Evolutionary conservation across 1,140 invertebrate species (phyloP).

Genomic region (Danaus melanippus): DNA sequence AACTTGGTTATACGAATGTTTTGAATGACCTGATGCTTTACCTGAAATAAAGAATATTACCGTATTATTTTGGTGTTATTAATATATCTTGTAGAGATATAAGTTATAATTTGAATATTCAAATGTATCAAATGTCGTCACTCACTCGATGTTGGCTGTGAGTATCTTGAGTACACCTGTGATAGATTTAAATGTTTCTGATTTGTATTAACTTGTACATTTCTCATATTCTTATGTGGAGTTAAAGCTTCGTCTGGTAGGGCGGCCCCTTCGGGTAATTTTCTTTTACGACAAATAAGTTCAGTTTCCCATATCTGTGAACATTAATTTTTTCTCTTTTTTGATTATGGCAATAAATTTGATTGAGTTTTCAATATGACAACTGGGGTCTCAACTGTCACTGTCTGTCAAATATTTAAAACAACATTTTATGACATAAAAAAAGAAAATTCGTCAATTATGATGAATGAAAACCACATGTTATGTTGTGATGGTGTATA

Average conservation of each 20-base stretch:
- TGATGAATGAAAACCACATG: too few species aligned
- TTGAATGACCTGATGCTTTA: conserved; percentile 63
- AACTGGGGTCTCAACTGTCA: too few species aligned
- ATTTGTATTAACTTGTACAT: conserved; percentile 52
- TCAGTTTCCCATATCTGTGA: conserved; percentile 61
- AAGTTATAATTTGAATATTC: background rate
- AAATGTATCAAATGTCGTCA: conserved; percentile 12
- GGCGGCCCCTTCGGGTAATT: conserved; percentile 49
- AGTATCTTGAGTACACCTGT: conserved; percentile 66
- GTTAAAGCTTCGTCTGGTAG: conserved; percentile 40
- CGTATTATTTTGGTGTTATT: background rate
- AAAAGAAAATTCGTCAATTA: too few species aligned
- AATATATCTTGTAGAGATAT: background rate
- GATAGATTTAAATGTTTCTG: conserved; percentile 70
- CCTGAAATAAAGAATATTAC: conserved; percentile 32
- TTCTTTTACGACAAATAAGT: conserved; percentile 58
- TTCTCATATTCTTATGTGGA: conserved; percentile 57
- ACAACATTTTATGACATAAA: too few species aligned
- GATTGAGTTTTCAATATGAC: too few species aligned
- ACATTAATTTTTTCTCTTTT: conserved; percentile 2
- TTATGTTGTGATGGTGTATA: too few species aligned
- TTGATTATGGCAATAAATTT: too few species aligned
- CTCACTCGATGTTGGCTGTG: conserved; percentile 61
- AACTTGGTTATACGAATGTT: conserved; percentile 68
- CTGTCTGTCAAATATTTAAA: too few species aligned